Evolutionary conservation across 2,888 invertebrate species (phyloP), one percentile per base, ranked within the genome.

Genomic region (Ptilodon capucinus): DNA sequence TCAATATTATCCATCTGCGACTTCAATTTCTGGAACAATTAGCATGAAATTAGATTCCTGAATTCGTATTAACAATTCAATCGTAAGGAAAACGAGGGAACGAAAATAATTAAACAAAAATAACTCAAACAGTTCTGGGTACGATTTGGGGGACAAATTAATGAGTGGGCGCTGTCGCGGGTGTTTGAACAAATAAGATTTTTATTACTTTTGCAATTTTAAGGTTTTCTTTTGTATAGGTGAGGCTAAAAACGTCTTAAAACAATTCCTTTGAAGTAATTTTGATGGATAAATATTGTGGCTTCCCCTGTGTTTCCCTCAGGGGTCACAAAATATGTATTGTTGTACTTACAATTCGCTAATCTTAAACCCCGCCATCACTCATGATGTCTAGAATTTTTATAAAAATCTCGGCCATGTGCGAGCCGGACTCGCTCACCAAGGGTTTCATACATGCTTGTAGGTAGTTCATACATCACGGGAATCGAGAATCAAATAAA

Each of bases 41-140:
- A 44, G 9, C 30, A 32, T 39, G 8, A 30, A 40, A 44, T 39
- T 30, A 19, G 39, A 32, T 44, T 21, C 32, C 9, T 14, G 14
- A 32, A 34, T 42, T 42, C 7, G 21, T 9, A 42, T 42, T 34
- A 18, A 32, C 17, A 21, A 11, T 40, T 44, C 21, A 21, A 44
- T 44, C 32, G 13, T n/a, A 19, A 21, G 13, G 35, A 35, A 39
- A 21, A 39, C 21, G 21, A 39, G 21, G 3, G 21, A 14, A 19
- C 9, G 39, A 9, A 21, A 39, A 21, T 21, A n/a, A 39, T 39
- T 21, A 21, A 39, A 39, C 7, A 14, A 39, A 39, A 39, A 39
- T 39, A 21, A 21, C 39, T 21, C 39, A 13, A 21, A 39, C 36
- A 11, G 18, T n/a, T 11, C 13, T 19, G 11, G 6, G 5, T 18